Evolutionary conservation across 2,113 vertebrate genomes (phyloP), one percentile per base, ranked within the genome.

Genomic region (Aramus guarauna): DNA sequence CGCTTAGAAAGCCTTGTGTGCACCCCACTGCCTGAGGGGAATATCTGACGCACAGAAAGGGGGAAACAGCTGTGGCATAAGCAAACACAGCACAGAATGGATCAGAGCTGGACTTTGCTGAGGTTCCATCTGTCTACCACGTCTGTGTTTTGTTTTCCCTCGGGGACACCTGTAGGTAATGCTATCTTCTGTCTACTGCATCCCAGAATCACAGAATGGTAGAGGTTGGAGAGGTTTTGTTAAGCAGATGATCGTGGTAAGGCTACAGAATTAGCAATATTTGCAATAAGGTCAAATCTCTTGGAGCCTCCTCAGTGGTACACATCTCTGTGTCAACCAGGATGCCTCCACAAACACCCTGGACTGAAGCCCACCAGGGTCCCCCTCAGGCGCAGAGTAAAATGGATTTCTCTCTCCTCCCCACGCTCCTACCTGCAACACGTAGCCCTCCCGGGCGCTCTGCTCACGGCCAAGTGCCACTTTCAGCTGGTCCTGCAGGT

Each of bases 381-480:
- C 6, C 68, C 69, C 52, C 37, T 27, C 0, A 0, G 30, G 22
- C 30, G 34, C 45, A 76, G 67, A 55, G 59, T 74, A 58, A 50
- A 79, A 59, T 0, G 4, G 79, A 68, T 41, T 45, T 71, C 82
- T 59, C 58, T 59, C 53, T 92, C 66, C 55, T 90, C 77, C 89
- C 74, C 7, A n/a, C 73, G 74, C 91, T 96, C 98, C 97, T 98
- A 99, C 99, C 99, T 99, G 99, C 87, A 99, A 98, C 69, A 99
- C 98, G 39, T 99, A 99, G 96, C 99, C 99, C 94, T 99, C 99
- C 90, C 99, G 98, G 88, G 99, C 99, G 6, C 95, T 99, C 67
- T 99, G 99, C 87, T 99, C 99, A 87, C 99, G 98, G 86, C 98
- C 99, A 84, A 99, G 97, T 0, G 99, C 99, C 80, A 99, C 98